Evolutionary conservation across 1,140 invertebrate species (phyloP), one percentile per base, ranked within the genome.

Genomic region (Bacillus rossius): DNA sequence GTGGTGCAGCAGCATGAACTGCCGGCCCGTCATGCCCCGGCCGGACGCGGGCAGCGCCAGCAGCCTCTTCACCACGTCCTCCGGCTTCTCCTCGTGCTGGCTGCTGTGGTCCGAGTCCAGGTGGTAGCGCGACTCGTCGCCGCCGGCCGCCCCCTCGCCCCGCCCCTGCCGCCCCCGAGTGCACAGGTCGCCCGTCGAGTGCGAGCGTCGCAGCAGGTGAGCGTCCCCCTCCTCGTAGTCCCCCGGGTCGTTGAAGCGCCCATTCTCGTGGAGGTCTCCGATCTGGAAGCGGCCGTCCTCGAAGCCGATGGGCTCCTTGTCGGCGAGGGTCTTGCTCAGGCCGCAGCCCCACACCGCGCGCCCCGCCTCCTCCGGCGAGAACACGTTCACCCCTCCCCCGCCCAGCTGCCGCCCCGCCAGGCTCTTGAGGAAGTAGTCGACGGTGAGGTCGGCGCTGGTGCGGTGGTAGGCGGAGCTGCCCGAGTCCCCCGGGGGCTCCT

Each of bases 371-470:
- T 57, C 55, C 10, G 55, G 55, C 4, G 55, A 57, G 25, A 57
- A 57, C 10, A 57, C 26, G 34, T 57, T 57, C 23, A 23, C 16
- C n/a, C 40, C 38, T 22, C 20, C 16, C 0, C 41, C 13, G 43
- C 49, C 40, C 20, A 62, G 40, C 17, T 58, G 50, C 38, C 60
- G 67, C 58, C 74, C 75, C 0, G 75, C 76, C 25, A 81, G 61
- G 25, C 76, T 78, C 65, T 80, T 79, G 16, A 80, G 62, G 61
- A 80, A 79, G 65, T 78, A 79, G 60, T 79, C 78, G 3, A 81
- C 79, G 3, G 78, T 78, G 29, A 79, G 65, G 60, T 81, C 79
- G 0, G 77, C 77, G 49, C 62, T 73, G 3, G 68, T 72, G 59
- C 73, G 75, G 37, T 72, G 68, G 60, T 71, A 74, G 23, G 10